These are phyloP conservation scores for Cossypha caffra DNA, from an alignment of 2,797 vertebrate species.

Conservation along the genomic window DNA sequence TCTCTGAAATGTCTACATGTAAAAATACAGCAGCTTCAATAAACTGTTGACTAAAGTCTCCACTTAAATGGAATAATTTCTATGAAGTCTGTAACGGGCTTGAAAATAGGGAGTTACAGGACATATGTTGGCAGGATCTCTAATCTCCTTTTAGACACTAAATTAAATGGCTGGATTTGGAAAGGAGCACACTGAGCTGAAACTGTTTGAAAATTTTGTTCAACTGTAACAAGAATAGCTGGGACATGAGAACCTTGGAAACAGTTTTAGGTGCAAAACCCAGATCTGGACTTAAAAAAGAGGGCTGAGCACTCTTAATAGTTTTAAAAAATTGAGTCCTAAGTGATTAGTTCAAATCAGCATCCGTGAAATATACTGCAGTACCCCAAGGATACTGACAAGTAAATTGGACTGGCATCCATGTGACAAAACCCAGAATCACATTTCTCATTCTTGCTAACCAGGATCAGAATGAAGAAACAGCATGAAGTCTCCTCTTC, in stretches of 20 bases:
- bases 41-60: neutral
- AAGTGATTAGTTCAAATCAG: neutral
- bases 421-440: neutral
- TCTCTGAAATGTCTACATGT: neutral
- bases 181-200: neutral
- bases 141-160: neutral
- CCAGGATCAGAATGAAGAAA: neutral
- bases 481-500: neutral
- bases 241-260: neutral
- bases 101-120: neutral
- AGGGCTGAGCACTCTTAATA: neutral
- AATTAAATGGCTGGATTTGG: neutral
- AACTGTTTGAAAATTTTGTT: neutral
- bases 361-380: neutral
- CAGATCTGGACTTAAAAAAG: neutral
- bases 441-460: neutral
- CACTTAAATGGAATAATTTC: neutral
- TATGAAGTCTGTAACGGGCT: neutral
- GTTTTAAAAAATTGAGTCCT: neutral
- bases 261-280: neutral
- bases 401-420: neutral
- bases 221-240: neutral
- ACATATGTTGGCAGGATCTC: neutral
- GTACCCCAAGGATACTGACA: neutral
- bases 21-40: neutral